Percentiles rank a stretch among this genome's conserved stretches.
These are phyloP conservation scores for Pteronotus mesoamericanus DNA, from an alignment of 2,797 vertebrate genomes.

Conservation along the genomic window DNA sequence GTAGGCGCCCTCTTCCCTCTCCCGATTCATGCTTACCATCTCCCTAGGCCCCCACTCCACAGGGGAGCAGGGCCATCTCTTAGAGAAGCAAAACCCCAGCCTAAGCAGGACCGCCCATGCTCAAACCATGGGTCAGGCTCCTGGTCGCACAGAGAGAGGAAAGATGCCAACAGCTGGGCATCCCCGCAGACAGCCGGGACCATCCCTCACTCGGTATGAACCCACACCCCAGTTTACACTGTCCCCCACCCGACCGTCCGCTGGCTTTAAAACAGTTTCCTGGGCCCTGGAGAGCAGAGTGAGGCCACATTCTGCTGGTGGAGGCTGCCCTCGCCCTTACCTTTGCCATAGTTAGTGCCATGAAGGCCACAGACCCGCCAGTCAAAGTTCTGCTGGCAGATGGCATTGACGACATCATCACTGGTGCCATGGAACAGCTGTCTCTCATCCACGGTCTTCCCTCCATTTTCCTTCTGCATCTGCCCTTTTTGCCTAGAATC, in stretches of 20 bases:
- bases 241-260: background rate
- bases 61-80: background rate
- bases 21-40: background rate
- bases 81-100: background rate
- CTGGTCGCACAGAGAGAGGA: accelerated
- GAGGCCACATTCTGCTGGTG: background rate
- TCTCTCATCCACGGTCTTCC: constrained; percentile 80
- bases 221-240: background rate
- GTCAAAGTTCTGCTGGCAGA: constrained; percentile 93
- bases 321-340: constrained; percentile 72
- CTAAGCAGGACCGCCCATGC: background rate
- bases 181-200: background rate
- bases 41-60: background rate
- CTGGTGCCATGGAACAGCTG: constrained; percentile 92
- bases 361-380: constrained; percentile 92
- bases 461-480: constrained; percentile 87
- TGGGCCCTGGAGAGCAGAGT: background rate
- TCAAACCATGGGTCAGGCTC: background rate
- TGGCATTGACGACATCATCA: constrained; percentile 80
- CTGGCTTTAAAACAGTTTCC: background rate
- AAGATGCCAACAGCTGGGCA: background rate
- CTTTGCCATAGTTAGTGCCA: constrained; percentile 91
- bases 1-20: background rate
- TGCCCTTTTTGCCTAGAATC: constrained; percentile 88
- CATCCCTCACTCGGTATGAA: background rate